These are phyloP conservation scores for Antrozous pallidus DNA, from an alignment of 2,797 vertebrate genomes.

Conservation along the genomic window DNA sequence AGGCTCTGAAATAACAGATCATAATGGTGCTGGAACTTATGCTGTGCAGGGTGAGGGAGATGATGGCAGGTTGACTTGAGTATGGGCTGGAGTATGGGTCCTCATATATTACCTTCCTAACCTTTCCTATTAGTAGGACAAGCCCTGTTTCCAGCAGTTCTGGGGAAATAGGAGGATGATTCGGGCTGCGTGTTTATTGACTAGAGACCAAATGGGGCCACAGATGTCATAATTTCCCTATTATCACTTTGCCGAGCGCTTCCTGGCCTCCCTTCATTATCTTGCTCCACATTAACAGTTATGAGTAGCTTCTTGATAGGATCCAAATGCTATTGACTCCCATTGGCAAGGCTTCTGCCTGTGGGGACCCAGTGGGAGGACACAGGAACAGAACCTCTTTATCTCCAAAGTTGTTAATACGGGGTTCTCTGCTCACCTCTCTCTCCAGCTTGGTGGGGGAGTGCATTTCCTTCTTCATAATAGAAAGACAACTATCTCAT, in stretches of 20 bases:
- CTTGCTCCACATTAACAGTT: conserved; percentile 48
- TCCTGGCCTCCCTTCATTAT: conserved; percentile 59
- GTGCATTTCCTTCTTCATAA: conserved; percentile 39
- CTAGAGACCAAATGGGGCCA: conserved; percentile 41
- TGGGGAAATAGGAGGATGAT: conserved; percentile 36
- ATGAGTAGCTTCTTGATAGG: conserved; percentile 65
- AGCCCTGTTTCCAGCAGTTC: conserved; percentile 28
- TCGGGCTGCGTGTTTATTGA: conserved; percentile 50
- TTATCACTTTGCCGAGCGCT: background rate
- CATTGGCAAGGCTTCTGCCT: conserved; percentile 17
- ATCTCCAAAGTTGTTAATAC: conserved; percentile 7
- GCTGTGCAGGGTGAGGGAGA: background rate
- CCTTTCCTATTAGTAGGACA: background rate
- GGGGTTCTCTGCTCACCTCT: background rate
- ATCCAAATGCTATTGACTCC: conserved; percentile 19
- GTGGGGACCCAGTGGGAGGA: background rate
- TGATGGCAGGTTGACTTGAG: background rate
- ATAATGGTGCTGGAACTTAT: fast-evolving
- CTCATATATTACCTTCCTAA: background rate
- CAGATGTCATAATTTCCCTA: conserved; percentile 58
- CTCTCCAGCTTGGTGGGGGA: conserved; percentile 20
- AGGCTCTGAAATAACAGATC: background rate
- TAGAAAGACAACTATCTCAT: conserved; percentile 57
- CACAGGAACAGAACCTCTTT: background rate
- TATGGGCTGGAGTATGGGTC: background rate